Evolutionary conservation across 2,113 vertebrate species (phyloP).

Genomic region (Podarcis cretensis): DNA sequence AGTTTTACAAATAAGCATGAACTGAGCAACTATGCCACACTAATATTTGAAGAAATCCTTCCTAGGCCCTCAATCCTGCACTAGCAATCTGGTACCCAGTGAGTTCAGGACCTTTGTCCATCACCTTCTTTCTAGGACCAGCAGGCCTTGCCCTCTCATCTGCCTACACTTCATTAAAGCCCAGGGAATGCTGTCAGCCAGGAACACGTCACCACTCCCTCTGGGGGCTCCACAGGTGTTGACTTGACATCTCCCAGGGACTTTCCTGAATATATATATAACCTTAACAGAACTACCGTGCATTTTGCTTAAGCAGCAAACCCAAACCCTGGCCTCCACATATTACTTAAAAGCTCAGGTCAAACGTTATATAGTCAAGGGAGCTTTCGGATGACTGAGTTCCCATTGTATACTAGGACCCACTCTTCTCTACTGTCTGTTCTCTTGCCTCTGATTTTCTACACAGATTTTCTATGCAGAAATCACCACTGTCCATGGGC

Average conservation of each 20-base stretch:
- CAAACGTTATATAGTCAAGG: neutral
- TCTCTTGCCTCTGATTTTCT: neutral
- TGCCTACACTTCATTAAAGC: neutral
- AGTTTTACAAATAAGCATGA: neutral
- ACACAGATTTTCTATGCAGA: neutral
- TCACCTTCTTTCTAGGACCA: neutral
- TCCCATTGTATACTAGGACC: too few species aligned
- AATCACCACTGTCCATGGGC: too few species aligned
- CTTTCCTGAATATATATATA: slow-evolving; percentile 23
- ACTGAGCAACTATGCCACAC: neutral
- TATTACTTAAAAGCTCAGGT: neutral
- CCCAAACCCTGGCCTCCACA: neutral
- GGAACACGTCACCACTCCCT: slow-evolving; percentile 1
- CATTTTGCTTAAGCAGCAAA: neutral
- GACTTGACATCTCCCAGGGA: slow-evolving; percentile 7
- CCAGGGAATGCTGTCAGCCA: slow-evolving; percentile 11
- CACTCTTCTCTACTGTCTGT: neutral
- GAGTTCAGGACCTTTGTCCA: neutral
- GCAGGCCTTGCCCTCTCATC: neutral
- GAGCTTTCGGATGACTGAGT: neutral
- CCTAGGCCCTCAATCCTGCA: neutral
- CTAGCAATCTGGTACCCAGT: neutral
- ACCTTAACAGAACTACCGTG: neutral
- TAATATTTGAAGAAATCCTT: neutral
- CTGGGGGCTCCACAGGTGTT: slow-evolving; percentile 9